Base-by-base conservation (phyloP, 1,140 invertebrate genomes). In the Drosophila pseudoananassae region DNA sequence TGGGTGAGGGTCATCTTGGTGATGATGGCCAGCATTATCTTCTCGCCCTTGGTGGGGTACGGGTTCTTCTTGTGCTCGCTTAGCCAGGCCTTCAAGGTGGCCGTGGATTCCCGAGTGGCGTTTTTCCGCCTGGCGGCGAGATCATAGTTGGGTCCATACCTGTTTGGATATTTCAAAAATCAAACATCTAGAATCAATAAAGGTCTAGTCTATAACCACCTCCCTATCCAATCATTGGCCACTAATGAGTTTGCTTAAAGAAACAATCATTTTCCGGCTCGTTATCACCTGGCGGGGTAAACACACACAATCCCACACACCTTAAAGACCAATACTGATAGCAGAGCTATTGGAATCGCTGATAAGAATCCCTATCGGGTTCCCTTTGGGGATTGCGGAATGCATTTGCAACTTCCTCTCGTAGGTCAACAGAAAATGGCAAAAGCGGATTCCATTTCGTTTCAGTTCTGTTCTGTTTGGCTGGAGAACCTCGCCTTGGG, bases 11-110 rank as follows among this genome's bases (percentile, higher is more conserved):
- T 98, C 98, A 99, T 99, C 92, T 98, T 98, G 31, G 98, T 98
- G 79, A 98, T 97, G 84, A 98, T 98, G 64, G 98, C 98, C 81
- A 98, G 92, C 97, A 98, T 98, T 65, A 98, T 98, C 92, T 99
- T 98, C 93, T 98, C 98, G 17, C 97, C 97, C 92, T 99, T 99
- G 25, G 97, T 98, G 1, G 98, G 98, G 92, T 98, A 98, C 0
- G 98, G 98, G 92, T 99, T 98, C 93, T 98, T 98, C 91, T 97
- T 96, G 94, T 99, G 98, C 85, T 98, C 97, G 92, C 97, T 98
- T 6, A 98, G 94, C 98, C 98, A 98, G 33, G 97, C 97, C 92
- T 99, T 98, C n/a, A 98, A 93, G 2, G 98, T 99, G 46, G 97
- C 97, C 25, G 98, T 99, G 4, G 98, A 98, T 92, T 99, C 98